Conservation (phyloP, 1,140 invertebrate genomes). For the Camponotus pennsylvanicus region DNA sequence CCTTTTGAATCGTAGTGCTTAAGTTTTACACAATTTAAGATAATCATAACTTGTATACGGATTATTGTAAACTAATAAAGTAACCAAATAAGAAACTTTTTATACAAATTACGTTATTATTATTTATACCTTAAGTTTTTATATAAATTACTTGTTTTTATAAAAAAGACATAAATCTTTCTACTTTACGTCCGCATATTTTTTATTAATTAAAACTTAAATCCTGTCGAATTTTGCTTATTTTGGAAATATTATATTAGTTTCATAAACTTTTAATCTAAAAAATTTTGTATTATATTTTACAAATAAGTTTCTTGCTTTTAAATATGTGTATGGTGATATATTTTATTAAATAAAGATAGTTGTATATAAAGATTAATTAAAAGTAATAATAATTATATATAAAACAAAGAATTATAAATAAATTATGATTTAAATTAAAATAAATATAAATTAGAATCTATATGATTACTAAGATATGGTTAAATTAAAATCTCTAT, state of each 20-base stretch:
- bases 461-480: neutral
- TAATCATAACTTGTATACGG: conserved; percentile 33
- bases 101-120: conserved; percentile 23
- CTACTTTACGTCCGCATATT: neutral
- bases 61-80: conserved; percentile 48
- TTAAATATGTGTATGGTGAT: neutral
- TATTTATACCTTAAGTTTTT: neutral
- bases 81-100: conserved; percentile 20
- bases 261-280: neutral
- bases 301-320: neutral
- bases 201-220: neutral
- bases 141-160: neutral
- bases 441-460: neutral
- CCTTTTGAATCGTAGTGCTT: conserved; percentile 77
- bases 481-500: neutral
- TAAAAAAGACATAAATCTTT: neutral
- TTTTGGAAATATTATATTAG: too few species aligned
- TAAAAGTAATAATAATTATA: neutral
- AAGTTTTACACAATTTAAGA: conserved; percentile 49
- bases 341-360: conserved; percentile 30
- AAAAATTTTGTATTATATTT: conserved; percentile 4
- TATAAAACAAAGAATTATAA: neutral
- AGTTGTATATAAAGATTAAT: neutral
- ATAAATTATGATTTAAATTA: neutral
- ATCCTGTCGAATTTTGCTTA: neutral